These are phyloP conservation scores for Harpalus rubripes DNA, from an alignment of 2,888 invertebrate genomes.

Conservation along the genomic window DNA sequence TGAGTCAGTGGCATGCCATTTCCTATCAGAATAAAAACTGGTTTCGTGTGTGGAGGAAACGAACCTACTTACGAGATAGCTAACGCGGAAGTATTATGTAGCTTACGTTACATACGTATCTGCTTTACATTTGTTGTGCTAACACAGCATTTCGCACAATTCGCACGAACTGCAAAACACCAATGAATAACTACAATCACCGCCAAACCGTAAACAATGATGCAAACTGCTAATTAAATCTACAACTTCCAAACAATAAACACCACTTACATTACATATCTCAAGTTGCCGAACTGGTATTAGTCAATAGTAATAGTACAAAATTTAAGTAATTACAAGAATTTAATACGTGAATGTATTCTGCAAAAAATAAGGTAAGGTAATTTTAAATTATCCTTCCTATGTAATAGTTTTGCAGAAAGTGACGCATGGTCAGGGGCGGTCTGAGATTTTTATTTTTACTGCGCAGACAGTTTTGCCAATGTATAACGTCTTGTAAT, in stretches of 20 bases:
- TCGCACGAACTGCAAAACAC: neutral
- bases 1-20: neutral
- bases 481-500: too few relatives aligned
- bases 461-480: too few relatives aligned
- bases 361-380: too few relatives aligned
- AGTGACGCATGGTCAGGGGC: too few relatives aligned
- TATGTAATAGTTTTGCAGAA: too few relatives aligned
- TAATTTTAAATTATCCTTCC: too few relatives aligned
- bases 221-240: neutral
- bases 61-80: slow-evolving; percentile 5
- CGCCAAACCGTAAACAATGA: neutral
- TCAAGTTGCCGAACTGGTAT: too few relatives aligned
- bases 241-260: neutral
- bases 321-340: too few relatives aligned
- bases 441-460: too few relatives aligned
- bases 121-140: neutral
- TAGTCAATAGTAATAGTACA: too few relatives aligned
- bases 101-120: neutral
- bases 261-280: neutral
- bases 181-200: neutral
- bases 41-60: neutral
- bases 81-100: neutral
- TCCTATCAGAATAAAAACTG: neutral
- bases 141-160: neutral
- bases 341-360: too few relatives aligned